Percentiles rank a stretch among this genome's conserved stretches.
These are phyloP conservation scores for Cherax quadricarinatus DNA, from an alignment of 1,140 invertebrate genomes.

Conservation along the genomic window DNA sequence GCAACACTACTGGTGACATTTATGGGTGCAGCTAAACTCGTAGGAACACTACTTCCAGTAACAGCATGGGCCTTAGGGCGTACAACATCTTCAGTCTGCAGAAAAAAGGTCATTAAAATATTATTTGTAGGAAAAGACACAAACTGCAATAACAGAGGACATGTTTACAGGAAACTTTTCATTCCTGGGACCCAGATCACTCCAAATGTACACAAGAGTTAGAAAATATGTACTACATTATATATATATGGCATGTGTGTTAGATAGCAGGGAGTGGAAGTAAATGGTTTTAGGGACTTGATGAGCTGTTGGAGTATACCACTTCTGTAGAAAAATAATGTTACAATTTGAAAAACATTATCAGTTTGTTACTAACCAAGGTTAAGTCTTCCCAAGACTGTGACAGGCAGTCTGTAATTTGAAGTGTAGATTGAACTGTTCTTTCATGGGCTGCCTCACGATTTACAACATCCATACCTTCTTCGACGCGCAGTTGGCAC, in stretches of 20 bases:
- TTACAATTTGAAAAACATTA: no score
- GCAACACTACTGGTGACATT: slow-evolving; percentile 30
- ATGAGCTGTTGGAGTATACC: no score
- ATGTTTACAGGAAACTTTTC: no score
- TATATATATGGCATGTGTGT: no score
- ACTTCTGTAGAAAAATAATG: no score
- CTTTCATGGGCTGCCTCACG: slow-evolving; percentile 49
- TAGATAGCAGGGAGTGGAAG: no score
- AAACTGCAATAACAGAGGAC: no score
- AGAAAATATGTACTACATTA: no score
- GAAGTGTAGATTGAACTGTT: slow-evolving; percentile 51
- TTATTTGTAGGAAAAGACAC: no score
- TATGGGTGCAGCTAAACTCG: slow-evolving; percentile 22
- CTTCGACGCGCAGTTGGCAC: slow-evolving; percentile 45
- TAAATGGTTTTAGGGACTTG: no score
- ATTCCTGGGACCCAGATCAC: no score
- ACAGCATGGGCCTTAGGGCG: slow-evolving; percentile 47
- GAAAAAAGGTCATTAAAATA: not conserved
- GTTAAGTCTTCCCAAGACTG: slow-evolving; percentile 59
- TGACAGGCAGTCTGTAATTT: slow-evolving; percentile 49
- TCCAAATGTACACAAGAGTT: no score
- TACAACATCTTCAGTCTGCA: slow-evolving; percentile 54
- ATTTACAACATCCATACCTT: slow-evolving; percentile 60
- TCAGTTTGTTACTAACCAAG: slow-evolving; percentile 11
- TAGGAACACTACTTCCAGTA: slow-evolving; percentile 14